These are phyloP conservation scores for Botia almorhae DNA, from an alignment of 2,797 vertebrate species.

Conservation along the genomic window DNA sequence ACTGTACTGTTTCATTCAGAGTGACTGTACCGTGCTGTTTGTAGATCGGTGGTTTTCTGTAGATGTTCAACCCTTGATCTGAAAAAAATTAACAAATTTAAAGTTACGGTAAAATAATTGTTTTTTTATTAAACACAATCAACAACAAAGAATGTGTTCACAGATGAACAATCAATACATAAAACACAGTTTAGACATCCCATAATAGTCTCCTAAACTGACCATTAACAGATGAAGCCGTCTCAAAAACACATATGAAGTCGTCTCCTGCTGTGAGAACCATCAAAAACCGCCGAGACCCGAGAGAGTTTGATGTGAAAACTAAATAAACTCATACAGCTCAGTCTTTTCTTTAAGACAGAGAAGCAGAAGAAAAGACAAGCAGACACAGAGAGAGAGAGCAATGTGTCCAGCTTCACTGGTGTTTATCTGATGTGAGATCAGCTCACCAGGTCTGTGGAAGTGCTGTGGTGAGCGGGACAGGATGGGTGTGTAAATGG, in stretches of 20 bases:
- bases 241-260: too few relatives aligned
- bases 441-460: constrained; percentile 89
- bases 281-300: neutral
- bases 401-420: neutral
- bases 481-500: constrained; percentile 85
- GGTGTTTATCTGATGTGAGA: neutral
- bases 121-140: neutral
- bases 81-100: constrained; percentile 69
- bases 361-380: constrained; percentile 74
- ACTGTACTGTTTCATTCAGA: too few relatives aligned
- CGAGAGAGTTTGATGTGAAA: neutral
- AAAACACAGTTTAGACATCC: too few relatives aligned
- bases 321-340: neutral
- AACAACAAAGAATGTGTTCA: too few relatives aligned
- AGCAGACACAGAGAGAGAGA: constrained; percentile 78
- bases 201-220: too few relatives aligned
- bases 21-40: constrained; percentile 86
- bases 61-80: constrained; percentile 94
- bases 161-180: too few relatives aligned
- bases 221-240: too few relatives aligned
- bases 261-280: neutral
- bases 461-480: constrained; percentile 94
- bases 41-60: constrained; percentile 95
- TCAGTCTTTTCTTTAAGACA: neutral
- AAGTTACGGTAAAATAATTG: too few relatives aligned